A percentile compares a stretch with the other conserved stretches of the same genome.
Conservation (phyloP, 2,113 vertebrate genomes). For the Peromyscus leucopus region DNA sequence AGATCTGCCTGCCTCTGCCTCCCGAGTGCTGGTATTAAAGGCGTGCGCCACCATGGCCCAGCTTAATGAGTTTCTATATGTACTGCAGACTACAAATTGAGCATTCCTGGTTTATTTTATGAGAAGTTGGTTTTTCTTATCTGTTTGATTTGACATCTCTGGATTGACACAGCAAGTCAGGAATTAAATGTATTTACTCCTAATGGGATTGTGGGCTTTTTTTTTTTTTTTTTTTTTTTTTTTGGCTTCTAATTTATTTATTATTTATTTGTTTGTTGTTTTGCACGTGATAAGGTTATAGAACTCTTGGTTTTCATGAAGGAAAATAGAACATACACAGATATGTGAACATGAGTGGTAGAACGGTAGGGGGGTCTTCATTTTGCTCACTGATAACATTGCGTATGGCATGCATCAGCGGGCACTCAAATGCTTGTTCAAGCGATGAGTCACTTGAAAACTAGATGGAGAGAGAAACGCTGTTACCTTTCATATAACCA, state of each 20-base stretch:
- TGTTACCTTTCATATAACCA: background rate
- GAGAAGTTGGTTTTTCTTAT: background rate
- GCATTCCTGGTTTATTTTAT: constrained; percentile 14
- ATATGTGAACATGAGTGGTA: no score
- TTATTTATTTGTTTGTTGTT: background rate
- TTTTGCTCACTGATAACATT: background rate
- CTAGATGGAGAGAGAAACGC: background rate
- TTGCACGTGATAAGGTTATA: background rate
- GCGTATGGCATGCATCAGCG: background rate
- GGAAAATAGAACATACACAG: background rate
- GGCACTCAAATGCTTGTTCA: background rate
- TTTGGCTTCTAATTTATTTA: no score
- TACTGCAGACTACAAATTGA: background rate
- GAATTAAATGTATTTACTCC: background rate
- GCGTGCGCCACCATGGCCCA: no score
- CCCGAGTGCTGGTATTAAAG: no score
- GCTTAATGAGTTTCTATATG: background rate
- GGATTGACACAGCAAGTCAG: background rate
- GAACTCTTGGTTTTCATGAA: background rate
- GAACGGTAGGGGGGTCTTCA: background rate
- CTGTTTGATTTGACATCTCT: background rate
- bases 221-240: no score
- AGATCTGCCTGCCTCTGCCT: no score
- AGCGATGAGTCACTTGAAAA: background rate
- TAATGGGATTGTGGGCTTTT: background rate